Percentiles rank a stretch among this genome's conserved stretches.
Conservation (phyloP, 2,113 vertebrate species). For the Chelonoidis abingdonii region DNA sequence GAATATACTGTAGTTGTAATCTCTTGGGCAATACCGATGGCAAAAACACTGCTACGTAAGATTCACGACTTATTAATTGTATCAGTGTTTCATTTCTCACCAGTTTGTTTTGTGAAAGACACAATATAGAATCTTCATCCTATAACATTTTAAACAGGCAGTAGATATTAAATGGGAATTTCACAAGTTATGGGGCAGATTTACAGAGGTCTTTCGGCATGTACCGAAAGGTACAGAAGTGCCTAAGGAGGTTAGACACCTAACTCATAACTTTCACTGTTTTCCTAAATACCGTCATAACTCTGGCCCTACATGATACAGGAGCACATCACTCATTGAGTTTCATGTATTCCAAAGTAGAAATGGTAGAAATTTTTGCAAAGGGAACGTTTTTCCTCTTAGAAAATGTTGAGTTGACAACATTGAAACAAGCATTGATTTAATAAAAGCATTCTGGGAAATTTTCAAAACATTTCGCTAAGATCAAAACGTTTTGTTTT, state of each 20-base stretch:
- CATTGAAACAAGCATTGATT: not conserved
- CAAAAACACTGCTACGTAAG: not conserved
- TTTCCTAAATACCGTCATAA: not conserved
- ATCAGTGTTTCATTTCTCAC: not conserved
- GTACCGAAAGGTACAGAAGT: not conserved
- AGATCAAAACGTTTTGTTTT: not conserved
- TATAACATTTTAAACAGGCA: not conserved
- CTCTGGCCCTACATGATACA: not conserved
- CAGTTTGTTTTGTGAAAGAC: not conserved
- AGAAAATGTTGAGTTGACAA: not conserved
- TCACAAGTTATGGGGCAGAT: not conserved
- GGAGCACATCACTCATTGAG: not conserved
- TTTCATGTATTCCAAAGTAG: not conserved
- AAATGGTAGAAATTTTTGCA: not conserved
- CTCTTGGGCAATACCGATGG: not conserved
- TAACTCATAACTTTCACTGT: not conserved
- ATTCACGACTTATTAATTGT: not conserved
- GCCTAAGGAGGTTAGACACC: not conserved
- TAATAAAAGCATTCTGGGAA: not conserved
- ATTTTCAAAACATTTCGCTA: not conserved
- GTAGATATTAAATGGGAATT: too few species aligned
- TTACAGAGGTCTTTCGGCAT: not conserved
- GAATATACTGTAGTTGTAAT: not conserved
- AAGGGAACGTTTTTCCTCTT: not conserved
- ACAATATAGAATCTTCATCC: too few species aligned